A percentile compares a stretch with the other conserved stretches of the same genome.
These are phyloP conservation scores for Lithobates pipiens DNA, from an alignment of 2,797 vertebrate species.

Conservation along the genomic window DNA sequence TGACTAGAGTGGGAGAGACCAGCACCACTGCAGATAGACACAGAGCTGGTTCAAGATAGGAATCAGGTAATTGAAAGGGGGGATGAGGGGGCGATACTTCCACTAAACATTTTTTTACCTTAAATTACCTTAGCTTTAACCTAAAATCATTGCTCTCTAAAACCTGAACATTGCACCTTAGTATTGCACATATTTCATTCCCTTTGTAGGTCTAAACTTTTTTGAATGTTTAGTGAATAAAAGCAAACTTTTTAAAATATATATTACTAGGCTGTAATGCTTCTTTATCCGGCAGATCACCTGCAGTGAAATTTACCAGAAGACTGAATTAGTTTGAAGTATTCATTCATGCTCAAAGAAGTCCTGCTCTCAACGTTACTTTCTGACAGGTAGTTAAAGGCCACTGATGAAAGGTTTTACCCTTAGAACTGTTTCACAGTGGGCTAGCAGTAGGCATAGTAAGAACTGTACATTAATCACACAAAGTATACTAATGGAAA, in stretches of 20 bases:
- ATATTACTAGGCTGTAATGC: background rate
- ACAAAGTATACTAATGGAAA: conserved; percentile 29
- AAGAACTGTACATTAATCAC: conserved; percentile 35
- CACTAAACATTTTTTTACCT: too few relatives aligned
- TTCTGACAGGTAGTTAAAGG: conserved; percentile 11
- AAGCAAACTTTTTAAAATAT: background rate
- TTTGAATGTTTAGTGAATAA: background rate
- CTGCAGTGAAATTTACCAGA: background rate
- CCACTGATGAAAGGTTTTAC: conserved; percentile 8
- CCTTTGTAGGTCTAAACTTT: too few relatives aligned
- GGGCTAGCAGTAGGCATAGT: conserved; percentile 2
- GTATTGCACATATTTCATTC: too few relatives aligned
- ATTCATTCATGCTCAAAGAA: background rate
- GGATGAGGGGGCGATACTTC: too few relatives aligned
- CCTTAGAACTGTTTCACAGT: conserved; percentile 6
- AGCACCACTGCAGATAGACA: too few relatives aligned
- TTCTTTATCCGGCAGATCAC: background rate
- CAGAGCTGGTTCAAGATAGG: too few relatives aligned
- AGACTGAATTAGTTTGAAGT: background rate
- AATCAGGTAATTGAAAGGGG: too few relatives aligned
- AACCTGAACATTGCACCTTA: too few relatives aligned
- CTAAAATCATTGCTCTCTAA: background rate
- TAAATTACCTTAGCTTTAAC: too few relatives aligned
- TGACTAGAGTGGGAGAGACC: too few relatives aligned
- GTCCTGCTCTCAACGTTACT: background rate